phyloP scores from a whole-genome alignment of 2,113 vertebrate genomes.

The Paraplagusia blochii region DNA sequence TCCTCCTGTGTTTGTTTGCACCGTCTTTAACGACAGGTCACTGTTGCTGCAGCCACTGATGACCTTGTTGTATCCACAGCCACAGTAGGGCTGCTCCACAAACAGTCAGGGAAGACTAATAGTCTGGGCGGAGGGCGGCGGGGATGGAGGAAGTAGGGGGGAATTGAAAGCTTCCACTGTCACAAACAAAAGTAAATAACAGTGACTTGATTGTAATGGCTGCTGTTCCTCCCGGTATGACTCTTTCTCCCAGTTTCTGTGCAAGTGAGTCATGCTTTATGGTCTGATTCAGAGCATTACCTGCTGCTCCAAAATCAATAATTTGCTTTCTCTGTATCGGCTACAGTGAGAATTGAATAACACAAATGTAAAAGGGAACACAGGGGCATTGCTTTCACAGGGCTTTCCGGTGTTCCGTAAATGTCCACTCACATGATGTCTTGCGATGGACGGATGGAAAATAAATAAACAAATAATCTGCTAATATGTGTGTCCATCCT shows the following conservation, averaged over 20 bases:
- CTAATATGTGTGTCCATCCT: no score
- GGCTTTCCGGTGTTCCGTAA: not conserved
- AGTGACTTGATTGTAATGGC: constrained; percentile 54
- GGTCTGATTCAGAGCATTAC: constrained; percentile 24
- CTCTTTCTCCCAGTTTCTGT: constrained; percentile 32
- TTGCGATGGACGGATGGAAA: not conserved
- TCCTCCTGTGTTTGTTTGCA: constrained; percentile 65
- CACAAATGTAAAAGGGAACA: constrained; percentile 2
- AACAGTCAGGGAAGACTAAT: constrained; percentile 62
- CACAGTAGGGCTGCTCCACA: constrained; percentile 65
- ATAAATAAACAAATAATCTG: not conserved
- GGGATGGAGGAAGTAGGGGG: no score
- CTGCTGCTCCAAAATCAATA: constrained; percentile 42
- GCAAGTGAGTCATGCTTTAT: constrained; percentile 34
- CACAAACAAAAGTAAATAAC: constrained; percentile 72
- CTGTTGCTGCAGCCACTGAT: constrained; percentile 53
- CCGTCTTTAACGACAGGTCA: constrained; percentile 67
- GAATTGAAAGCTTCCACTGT: constrained; percentile 59
- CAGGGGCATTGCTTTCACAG: constrained; percentile 7
- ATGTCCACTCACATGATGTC: not conserved
- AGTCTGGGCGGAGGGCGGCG: constrained; percentile 42
- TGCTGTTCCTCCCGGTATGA: constrained; percentile 28
- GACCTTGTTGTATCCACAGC: constrained; percentile 69
- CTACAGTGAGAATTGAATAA: constrained; percentile 16
- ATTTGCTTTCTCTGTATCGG: constrained; percentile 20